phyloP scores from a whole-genome alignment of 1,140 invertebrate genomes.

The Caenorhabditis remanei region DNA sequence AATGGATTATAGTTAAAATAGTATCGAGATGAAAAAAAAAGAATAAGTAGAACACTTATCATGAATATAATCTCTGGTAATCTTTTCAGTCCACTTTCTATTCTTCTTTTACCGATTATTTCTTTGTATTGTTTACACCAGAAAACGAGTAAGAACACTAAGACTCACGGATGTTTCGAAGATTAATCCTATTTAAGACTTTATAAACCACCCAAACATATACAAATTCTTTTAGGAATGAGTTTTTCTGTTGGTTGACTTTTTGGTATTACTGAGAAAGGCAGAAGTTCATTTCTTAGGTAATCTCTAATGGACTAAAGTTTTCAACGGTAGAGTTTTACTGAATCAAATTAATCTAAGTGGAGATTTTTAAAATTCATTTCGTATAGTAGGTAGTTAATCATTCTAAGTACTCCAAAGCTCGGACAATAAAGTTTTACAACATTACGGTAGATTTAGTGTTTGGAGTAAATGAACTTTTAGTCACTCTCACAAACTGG shows the following conservation, averaged over 20 bases:
- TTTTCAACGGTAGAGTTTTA: too few species aligned
- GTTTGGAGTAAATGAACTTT: too few species aligned
- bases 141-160: not conserved
- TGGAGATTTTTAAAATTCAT: too few species aligned
- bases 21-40: not conserved
- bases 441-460: too few species aligned
- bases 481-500: too few species aligned
- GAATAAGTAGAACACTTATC: not conserved
- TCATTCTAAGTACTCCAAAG: too few species aligned
- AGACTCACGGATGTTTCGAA: not conserved
- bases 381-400: too few species aligned
- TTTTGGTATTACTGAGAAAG: not conserved
- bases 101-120: not conserved
- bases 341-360: too few species aligned
- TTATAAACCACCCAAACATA: not conserved
- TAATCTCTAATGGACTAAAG: too few species aligned
- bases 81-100: not conserved
- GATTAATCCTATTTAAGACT: slow-evolving; percentile 21
- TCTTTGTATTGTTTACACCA: not conserved
- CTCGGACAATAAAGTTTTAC: too few species aligned
- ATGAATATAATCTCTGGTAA: not conserved
- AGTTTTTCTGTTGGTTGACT: not conserved
- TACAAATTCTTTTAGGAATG: not conserved
- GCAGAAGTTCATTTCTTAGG: not conserved
- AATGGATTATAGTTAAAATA: not conserved